Evolutionary conservation across 1,140 invertebrate species (phyloP), one percentile per base, ranked within the genome.

Genomic region (Luehdorfia chinensis): DNA sequence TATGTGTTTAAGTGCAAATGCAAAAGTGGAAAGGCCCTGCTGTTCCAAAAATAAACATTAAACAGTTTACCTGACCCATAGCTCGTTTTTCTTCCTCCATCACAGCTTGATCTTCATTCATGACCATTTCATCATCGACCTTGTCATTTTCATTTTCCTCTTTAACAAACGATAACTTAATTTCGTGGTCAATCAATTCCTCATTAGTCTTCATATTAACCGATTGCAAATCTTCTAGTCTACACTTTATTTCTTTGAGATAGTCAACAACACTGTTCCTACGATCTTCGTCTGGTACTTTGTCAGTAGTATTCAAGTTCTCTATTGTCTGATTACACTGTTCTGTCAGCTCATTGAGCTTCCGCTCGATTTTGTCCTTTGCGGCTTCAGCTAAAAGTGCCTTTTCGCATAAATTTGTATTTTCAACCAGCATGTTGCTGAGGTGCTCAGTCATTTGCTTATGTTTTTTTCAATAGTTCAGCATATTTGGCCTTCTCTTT

Each of bases 321-420:
- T 89, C 75, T 28, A 91, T 76, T 0, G 89, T 88, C 32, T 87
- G 74, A 56, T 91, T 87, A 47, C 88, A 91, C 28, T 90, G 86
- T 54, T 90, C 85, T 2, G 91, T 90, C 4, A 96, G 67, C 37
- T 89, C 87, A 3, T 89, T 78, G 2, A 95, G 69, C 54, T 90
- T 94, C 77, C 78, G 81, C 66, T 88, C 92, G 0, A 93, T 86
- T 56, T 89, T 88, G 34, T 93, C 92, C 49, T 92, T 90, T 1
- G 89, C 87, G 2, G 88, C 85, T 67, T 93, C 91, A 0, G 91
- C 86, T 15, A 92, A 63, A 4, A 92, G 84, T 3, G 90, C 88
- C 47, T 89, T 87, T 65, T 93, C 91, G 31, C 91, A 88, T 62
- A 92, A 76, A 33, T 85, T 80, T 4, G 90, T 88, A 41, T 90